Base-by-base conservation (phyloP, 2,797 vertebrate genomes). In the Aselliscus stoliczkanus region DNA sequence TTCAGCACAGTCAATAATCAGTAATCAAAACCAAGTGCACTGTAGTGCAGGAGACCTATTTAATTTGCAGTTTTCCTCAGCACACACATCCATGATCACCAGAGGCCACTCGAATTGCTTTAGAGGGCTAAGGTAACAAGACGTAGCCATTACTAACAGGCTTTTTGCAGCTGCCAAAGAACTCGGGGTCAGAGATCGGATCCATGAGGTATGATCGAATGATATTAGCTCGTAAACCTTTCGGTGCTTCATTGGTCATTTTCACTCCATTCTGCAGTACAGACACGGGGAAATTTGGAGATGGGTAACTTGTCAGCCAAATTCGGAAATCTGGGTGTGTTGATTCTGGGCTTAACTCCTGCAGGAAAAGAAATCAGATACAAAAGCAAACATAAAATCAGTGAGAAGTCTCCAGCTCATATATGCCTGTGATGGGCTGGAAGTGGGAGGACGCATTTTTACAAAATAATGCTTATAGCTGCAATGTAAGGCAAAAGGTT, bases 291-390 rank as follows among this genome's bases (percentile, higher is more conserved):
- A 99, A 99, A 27, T 98, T 99, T 85, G 99, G 98, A 64, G 99
- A 99, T 0, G 99, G 99, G 98, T 99, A 99, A 98, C 99, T 99
- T 34, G 99, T 99, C 95, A 99, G 98, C 99, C 99, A 99, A 47
- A 99, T 97, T 21, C 99, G 98, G 98, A 99, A 99, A 97, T 99
- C 99, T 44, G 99, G 99, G 93, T 99, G 99, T 7, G 99, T 99
- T 10, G 98, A 97, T 37, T 99, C 99, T 31, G 98, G 98, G 96
- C 98, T 99, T 93, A 99, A 97, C 94, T 99, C 99, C 99, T 99
- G 96, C 10, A 97, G 86, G 85, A 64, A 94, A 83, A 76, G 6
- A 90, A 93, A 70, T 39, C 47, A 73, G 47, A 89, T n/a, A 80
- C 11, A 50, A 23, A 91, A 64, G 50, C 4, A 11, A 37, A 47